These are phyloP conservation scores for Bilobella aurantiaca DNA, from an alignment of 1,140 invertebrate species.

Conservation along the genomic window DNA sequence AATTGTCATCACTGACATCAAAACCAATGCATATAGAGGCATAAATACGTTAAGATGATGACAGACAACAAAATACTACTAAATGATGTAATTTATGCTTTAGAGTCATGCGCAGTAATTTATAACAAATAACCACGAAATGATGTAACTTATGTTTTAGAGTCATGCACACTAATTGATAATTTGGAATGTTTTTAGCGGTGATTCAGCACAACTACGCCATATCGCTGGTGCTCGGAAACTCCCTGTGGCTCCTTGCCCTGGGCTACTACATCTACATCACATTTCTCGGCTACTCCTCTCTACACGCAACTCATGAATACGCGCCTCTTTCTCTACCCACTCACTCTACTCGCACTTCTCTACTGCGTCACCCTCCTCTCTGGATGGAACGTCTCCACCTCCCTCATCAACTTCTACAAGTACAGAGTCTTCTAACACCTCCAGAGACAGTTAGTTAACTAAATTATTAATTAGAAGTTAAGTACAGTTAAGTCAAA, in stretches of 20 bases:
- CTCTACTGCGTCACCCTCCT: constrained; percentile 67
- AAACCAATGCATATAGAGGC: no score
- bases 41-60: no score
- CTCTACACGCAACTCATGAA: constrained; percentile 81
- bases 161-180: no score
- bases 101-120: no score
- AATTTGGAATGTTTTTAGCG: constrained; percentile 52
- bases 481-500: no score
- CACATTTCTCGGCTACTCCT: constrained; percentile 92
- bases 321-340: constrained; percentile 75
- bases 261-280: constrained; percentile 92
- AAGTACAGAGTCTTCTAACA: constrained; percentile 22
- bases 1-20: no score
- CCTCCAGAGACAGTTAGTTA: background rate
- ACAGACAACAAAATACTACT: no score
- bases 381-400: constrained; percentile 46
- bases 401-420: constrained; percentile 31
- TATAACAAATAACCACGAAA: no score
- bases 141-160: no score
- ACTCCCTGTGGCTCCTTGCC: constrained; percentile 87
- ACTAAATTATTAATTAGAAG: no score
- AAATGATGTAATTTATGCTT: no score
- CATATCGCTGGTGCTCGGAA: constrained; percentile 72
- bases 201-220: constrained; percentile 64
- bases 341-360: constrained; percentile 66